Evolutionary conservation across 2,113 vertebrate species (phyloP).

Genomic region (Oceanodroma tethys): DNA sequence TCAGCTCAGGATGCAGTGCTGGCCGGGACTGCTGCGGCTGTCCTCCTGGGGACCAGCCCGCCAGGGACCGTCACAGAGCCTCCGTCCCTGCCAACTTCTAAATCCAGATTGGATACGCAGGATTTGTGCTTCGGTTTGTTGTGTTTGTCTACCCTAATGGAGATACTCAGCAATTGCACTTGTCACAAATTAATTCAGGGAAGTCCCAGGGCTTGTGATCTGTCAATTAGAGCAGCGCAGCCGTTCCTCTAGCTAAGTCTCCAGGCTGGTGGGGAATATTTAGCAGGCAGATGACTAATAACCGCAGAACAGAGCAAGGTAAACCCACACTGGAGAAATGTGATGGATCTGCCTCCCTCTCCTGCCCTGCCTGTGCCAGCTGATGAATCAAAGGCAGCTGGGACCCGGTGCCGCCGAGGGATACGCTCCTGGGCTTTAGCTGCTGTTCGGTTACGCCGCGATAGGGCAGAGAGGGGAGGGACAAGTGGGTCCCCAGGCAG

Average conservation of each 20-base stretch:
- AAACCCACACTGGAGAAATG: neutral
- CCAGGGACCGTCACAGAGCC: neutral
- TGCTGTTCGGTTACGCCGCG: accelerated
- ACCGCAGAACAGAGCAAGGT: neutral
- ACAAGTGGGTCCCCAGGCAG: accelerated
- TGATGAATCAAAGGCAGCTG: neutral
- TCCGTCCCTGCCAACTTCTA: neutral
- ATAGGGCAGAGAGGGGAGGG: neutral
- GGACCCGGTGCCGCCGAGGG: neutral
- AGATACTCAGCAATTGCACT: neutral
- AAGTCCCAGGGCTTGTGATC: neutral
- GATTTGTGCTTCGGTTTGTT: neutral
- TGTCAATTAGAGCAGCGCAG: neutral
- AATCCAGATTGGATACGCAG: neutral
- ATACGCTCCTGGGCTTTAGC: neutral
- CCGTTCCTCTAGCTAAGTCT: neutral
- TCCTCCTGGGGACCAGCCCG: neutral
- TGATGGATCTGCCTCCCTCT: neutral
- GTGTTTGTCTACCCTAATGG: neutral
- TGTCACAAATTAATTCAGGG: constrained; percentile 12
- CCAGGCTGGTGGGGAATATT: neutral
- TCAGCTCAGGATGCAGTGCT: neutral
- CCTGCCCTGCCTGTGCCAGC: neutral
- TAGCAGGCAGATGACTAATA: constrained; percentile 1
- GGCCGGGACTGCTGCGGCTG: neutral